Conservation (phyloP, 1,140 invertebrate species). For the Belonocnema kinseyi region DNA sequence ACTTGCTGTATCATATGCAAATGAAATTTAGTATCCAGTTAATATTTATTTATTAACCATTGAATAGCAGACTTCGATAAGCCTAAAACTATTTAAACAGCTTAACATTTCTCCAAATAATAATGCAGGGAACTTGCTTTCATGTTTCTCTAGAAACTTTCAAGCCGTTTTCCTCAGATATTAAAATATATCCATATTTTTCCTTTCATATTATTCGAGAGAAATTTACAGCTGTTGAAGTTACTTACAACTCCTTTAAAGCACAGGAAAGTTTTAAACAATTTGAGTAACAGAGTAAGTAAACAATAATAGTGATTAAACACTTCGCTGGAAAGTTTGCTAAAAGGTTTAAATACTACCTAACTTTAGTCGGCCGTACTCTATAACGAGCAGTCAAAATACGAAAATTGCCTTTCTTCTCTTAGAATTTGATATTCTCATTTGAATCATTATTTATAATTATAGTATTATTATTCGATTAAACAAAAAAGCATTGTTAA, state of each 20-base stretch:
- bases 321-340: neutral
- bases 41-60: too few species aligned
- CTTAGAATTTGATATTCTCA: neutral
- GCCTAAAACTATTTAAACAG: too few species aligned
- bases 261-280: slow-evolving; percentile 1
- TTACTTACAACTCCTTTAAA: neutral
- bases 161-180: neutral
- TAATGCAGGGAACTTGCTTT: too few species aligned
- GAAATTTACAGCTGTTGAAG: slow-evolving; percentile 6
- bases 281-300: slow-evolving; percentile 24
- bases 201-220: slow-evolving; percentile 1
- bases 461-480: too few species aligned
- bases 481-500: too few species aligned
- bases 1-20: too few species aligned
- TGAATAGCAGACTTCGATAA: too few species aligned
- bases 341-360: neutral
- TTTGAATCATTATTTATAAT: neutral
- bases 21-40: too few species aligned
- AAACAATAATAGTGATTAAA: slow-evolving; percentile 23
- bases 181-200: neutral
- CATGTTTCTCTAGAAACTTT: neutral
- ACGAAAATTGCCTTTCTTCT: neutral
- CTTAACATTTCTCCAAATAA: too few species aligned
- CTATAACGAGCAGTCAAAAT: neutral
- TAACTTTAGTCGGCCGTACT: neutral